Evolutionary conservation across 2,113 vertebrate genomes (phyloP).

Genomic region (Axis porcinus): DNA sequence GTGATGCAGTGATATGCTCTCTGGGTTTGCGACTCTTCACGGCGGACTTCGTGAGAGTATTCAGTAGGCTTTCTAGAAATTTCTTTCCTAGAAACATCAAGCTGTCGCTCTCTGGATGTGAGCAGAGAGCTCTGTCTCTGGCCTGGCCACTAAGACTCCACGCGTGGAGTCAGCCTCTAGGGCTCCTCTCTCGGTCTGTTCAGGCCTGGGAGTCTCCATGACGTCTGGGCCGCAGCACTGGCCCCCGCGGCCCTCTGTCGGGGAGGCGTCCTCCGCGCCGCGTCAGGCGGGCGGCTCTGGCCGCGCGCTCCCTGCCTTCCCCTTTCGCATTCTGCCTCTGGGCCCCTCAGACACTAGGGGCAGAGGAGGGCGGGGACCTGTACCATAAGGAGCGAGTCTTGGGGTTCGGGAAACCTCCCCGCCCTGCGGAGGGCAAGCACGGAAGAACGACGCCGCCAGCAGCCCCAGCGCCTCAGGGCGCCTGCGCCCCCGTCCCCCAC

Average conservation of each 20-base stretch:
- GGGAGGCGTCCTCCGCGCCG: no score
- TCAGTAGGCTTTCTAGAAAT: neutral
- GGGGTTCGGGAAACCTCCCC: neutral
- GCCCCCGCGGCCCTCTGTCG: no score
- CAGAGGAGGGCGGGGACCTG: no score
- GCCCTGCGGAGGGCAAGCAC: neutral
- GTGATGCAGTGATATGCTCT: neutral
- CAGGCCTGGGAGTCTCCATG: rapidly evolving
- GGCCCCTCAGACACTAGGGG: neutral
- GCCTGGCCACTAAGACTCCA: no score
- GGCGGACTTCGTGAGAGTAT: neutral
- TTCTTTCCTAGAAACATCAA: neutral
- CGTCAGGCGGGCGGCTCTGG: neutral
- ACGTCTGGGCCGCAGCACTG: rapidly evolving
- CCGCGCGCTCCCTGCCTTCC: neutral
- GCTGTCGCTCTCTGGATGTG: neutral
- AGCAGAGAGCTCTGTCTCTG: neutral
- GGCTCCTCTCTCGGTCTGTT: neutral
- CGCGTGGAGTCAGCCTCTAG: neutral
- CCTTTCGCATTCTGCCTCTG: neutral
- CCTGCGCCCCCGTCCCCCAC: neutral
- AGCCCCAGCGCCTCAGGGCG: neutral
- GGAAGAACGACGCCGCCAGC: neutral
- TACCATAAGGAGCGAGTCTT: neutral
- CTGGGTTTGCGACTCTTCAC: neutral